Evolutionary conservation across 92 coral and sea anemone genomes (phyloP), one percentile per base, ranked within the genome.

Genomic region (Hydrozoanthus gracilis): DNA sequence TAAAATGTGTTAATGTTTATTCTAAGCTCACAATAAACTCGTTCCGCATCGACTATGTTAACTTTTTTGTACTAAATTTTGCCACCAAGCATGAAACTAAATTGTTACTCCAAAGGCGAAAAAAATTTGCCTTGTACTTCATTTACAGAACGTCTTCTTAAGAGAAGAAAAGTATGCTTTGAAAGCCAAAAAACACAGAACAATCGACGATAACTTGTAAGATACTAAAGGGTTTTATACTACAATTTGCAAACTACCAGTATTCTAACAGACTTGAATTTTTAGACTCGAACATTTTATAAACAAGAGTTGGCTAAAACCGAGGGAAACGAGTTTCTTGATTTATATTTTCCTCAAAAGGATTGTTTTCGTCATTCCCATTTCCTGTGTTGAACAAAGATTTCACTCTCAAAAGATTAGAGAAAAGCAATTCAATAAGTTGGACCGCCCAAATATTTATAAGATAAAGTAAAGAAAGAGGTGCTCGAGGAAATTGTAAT

Each of bases 391-490:
- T 27, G 85, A 80, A 80, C 73, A 67, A 80, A 65, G 85, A 49
- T 66, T 47, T 66, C 66, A 76, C 27, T 80, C 75, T 80, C 74
- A 80, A 80, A 80, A 80, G 85, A 80, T 80, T 80, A 65, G 73
- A 80, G 51, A 45, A 62, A 47, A 65, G 73, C 73, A 46, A 80
- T 66, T 80, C 85, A 80, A 76, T 51, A 76, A 65, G 85, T 80
- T 65, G 72, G 72, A 80, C 85, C 75, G 85, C 85, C 85, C 85
- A 48, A 80, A 80, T 80, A 80, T 80, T 80, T 80, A 80, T 80
- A 80, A 80, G 85, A 80, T 80, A 80, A 80, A 80, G 85, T 39
- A 66, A 80, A 80, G 74, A 64, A 64, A 60, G 71, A 78, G 66
- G 85, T 48, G 20, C 74, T 80, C 85, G 48, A 65, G 75, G 56